Evolutionary conservation across 2,797 vertebrate genomes (phyloP).

Genomic region (Melanogrammus aeglefinus): DNA sequence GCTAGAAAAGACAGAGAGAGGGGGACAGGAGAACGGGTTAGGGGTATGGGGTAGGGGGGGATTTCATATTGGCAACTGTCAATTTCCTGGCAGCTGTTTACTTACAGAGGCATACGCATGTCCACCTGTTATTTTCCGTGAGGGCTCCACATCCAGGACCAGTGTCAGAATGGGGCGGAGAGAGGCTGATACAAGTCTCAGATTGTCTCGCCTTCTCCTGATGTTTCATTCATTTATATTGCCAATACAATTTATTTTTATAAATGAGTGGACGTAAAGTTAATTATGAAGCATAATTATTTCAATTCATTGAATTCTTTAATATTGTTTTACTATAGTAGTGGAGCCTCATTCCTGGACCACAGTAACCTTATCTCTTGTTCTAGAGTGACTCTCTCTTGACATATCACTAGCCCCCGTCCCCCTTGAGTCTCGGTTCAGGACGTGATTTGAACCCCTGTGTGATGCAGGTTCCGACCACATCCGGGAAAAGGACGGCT

Average conservation of each 20-base stretch:
- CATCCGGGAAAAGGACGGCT: conserved; percentile 94
- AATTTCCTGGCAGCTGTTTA: conserved; percentile 59
- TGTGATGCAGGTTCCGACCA: conserved; percentile 87
- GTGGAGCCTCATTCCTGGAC: no score
- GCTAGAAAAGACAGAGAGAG: background rate
- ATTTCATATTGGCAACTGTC: conserved; percentile 52
- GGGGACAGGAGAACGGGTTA: conserved; percentile 15
- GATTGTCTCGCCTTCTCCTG: background rate
- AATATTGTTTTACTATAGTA: background rate
- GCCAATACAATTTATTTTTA: background rate
- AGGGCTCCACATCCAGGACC: background rate
- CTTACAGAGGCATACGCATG: background rate
- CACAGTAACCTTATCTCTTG: no score
- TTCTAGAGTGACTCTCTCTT: no score
- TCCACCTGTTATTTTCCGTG: conserved; percentile 13
- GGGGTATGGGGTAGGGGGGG: conserved; percentile 28
- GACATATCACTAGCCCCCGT: no score
- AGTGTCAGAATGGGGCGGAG: conserved; percentile 9
- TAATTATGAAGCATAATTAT: background rate
- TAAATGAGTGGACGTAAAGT: background rate
- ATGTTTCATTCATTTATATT: background rate
- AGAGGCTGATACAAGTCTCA: background rate
- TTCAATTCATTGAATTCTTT: background rate
- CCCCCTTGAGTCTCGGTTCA: background rate
- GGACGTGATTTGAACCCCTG: background rate